Percentiles rank a stretch among this genome's conserved stretches.
Evolutionary conservation across 2,797 vertebrate genomes (phyloP).

Genomic region (Cynopterus sphinx): DNA sequence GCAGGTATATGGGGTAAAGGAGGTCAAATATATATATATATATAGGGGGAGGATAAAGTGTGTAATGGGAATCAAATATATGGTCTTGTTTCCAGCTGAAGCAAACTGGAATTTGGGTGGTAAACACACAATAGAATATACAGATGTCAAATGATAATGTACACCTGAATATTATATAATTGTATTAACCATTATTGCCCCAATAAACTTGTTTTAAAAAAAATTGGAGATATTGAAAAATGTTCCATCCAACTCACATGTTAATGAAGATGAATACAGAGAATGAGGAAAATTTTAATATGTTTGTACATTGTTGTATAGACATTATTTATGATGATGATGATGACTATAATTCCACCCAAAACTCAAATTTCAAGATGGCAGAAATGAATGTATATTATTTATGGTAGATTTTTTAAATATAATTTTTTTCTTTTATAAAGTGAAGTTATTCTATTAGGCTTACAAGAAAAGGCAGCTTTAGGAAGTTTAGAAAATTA

Average conservation of each 20-base stretch:
- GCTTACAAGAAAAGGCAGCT: not conserved
- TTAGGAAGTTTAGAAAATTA: not conserved
- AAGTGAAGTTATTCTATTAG: not conserved
- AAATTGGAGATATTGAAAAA: not conserved
- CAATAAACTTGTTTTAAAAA: too few relatives aligned
- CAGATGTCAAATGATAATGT: too few relatives aligned
- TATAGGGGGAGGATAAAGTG: too few relatives aligned
- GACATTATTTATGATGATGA: not conserved
- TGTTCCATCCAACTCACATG: not conserved
- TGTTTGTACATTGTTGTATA: not conserved
- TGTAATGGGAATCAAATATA: too few relatives aligned
- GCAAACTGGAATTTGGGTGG: too few relatives aligned
- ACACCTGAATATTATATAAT: too few relatives aligned
- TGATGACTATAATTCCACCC: not conserved
- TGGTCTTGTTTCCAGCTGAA: too few relatives aligned
- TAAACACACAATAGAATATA: too few relatives aligned
- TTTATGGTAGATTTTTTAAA: not conserved
- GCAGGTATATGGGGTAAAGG: too few relatives aligned
- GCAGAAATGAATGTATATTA: not conserved
- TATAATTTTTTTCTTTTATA: conserved; percentile 7
- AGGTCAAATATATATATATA: too few relatives aligned
- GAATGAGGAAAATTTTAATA: not conserved
- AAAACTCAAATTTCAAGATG: not conserved
- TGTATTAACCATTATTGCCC: too few relatives aligned
- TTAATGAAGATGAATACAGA: not conserved